Base-by-base conservation (phyloP, 2,797 vertebrate species). In the Macropodus opercularis region DNA sequence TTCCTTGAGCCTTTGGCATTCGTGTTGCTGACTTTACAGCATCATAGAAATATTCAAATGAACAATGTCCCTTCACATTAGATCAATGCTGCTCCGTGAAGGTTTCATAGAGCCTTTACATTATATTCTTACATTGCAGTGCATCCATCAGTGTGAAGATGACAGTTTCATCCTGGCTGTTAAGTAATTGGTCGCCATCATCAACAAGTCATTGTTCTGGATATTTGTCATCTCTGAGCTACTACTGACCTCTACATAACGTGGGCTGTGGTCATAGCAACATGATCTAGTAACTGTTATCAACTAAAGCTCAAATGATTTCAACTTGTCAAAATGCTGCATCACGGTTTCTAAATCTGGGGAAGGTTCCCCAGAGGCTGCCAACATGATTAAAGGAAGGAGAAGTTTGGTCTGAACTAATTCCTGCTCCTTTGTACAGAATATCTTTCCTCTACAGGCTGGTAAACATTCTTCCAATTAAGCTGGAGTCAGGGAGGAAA, bases 1-100 rank as follows among this genome's bases (percentile, higher is more conserved):
- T 52, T 61, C 53, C 2, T 4, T 1, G 21, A 1, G 21, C 75
- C 61, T 41, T 40, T 21, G 55, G 72, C 59, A 8, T 56, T 44
- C 24, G n/a, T 62, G 63, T 3, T 66, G 67, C 61, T 62, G 70
- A 75, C 53, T 74, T 66, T 23, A 52, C 60, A 57, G 38, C 57
- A 27, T 23, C 23, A 31, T 52, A 54, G 56, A 73, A 44, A 65
- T 56, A 70, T 59, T 36, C 50, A 53, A 69, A 4, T 34, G 19
- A 79, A 61, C 43, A 43, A 11, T 8, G 58, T 65, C 76, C 17
- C 38, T 53, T 69, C 41, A 35, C 32, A 64, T 75, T 21, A 72
- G 46, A 14, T 63, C 62, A 41, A 26, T 32, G n/a, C 32, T 22
- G 34, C 31, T 31, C 13, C 6, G 29, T 70, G n/a, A 60, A 70